Conservation (phyloP, 92 coral and sea anemone species). For the Virgularia gustaviana region DNA sequence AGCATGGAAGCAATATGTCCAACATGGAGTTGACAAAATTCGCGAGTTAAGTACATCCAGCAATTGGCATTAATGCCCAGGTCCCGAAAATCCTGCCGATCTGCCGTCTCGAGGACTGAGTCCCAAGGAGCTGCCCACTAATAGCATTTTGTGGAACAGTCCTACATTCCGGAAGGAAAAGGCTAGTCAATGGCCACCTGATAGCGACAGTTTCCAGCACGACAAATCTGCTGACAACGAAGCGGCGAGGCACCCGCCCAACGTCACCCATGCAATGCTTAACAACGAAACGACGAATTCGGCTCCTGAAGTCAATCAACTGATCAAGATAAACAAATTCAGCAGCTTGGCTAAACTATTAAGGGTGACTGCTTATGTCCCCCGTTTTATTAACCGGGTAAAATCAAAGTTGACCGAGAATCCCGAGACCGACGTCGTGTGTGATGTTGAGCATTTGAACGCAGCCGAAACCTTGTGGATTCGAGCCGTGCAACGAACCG, state of each 20-base stretch:
- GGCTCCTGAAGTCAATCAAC: slow-evolving; percentile 15
- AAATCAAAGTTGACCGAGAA: neutral
- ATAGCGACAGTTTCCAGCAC: too few species aligned
- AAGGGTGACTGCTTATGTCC: slow-evolving; percentile 46
- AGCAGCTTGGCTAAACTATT: slow-evolving; percentile 38
- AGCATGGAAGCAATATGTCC: too few species aligned
- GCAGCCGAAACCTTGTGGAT: slow-evolving; percentile 40
- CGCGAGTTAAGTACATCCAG: too few species aligned
- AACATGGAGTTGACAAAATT: too few species aligned
- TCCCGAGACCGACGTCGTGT: slow-evolving; percentile 17
- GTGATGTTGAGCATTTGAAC: too few species aligned
- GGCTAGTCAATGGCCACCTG: too few species aligned
- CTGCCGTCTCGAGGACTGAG: too few species aligned
- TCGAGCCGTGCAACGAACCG: slow-evolving; percentile 20
- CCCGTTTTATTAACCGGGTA: slow-evolving; percentile 31
- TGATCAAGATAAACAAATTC: slow-evolving; percentile 41
- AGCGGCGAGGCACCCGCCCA: slow-evolving; percentile 34
- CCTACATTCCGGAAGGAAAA: too few species aligned
- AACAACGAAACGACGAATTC: neutral
- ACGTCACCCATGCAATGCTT: slow-evolving; percentile 4
- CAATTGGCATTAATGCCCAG: too few species aligned
- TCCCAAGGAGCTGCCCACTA: too few species aligned
- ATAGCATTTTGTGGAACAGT: too few species aligned
- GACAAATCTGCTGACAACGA: slow-evolving; percentile 16
- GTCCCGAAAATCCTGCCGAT: too few species aligned